Percentiles rank a stretch among this genome's conserved stretches.
These are phyloP conservation scores for Alfaro cultratus DNA, from an alignment of 2,797 vertebrate species.

Conservation along the genomic window DNA sequence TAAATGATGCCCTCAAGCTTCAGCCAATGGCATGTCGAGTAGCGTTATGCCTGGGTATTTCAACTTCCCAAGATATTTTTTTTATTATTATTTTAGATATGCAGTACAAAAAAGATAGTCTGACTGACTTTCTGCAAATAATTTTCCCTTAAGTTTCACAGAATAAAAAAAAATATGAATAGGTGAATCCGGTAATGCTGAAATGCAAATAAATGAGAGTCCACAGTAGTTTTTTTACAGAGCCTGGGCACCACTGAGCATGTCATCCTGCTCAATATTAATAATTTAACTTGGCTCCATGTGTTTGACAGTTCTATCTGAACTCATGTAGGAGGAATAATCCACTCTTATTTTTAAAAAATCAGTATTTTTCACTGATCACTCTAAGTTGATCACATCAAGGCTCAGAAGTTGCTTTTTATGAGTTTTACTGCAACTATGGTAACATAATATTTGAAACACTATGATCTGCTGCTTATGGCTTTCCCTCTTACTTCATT, in stretches of 20 bases:
- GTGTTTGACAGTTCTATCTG: not conserved
- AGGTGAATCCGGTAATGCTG: not conserved
- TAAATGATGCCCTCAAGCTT: not conserved
- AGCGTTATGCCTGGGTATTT: not conserved
- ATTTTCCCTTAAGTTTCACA: not conserved
- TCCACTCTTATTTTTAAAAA: not conserved
- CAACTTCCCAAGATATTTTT: not conserved
- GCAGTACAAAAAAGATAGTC: not conserved
- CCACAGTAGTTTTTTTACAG: not conserved
- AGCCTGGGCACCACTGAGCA: not conserved
- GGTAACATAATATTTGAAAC: not conserved
- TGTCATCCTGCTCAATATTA: not conserved
- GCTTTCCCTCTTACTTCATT: not conserved
- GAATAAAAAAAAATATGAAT: not conserved
- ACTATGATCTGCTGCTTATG: not conserved
- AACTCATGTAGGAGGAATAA: not conserved
- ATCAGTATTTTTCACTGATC: not conserved
- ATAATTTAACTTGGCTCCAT: not conserved
- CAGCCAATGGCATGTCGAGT: not conserved
- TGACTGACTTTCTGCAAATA: not conserved
- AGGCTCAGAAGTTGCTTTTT: not conserved
- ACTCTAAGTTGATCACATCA: not conserved
- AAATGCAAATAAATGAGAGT: not conserved
- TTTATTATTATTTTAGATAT: not conserved
- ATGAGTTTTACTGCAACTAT: not conserved